Evolutionary conservation across 2,797 vertebrate species (phyloP), one percentile per base, ranked within the genome.

Genomic region (Cygnus olor): DNA sequence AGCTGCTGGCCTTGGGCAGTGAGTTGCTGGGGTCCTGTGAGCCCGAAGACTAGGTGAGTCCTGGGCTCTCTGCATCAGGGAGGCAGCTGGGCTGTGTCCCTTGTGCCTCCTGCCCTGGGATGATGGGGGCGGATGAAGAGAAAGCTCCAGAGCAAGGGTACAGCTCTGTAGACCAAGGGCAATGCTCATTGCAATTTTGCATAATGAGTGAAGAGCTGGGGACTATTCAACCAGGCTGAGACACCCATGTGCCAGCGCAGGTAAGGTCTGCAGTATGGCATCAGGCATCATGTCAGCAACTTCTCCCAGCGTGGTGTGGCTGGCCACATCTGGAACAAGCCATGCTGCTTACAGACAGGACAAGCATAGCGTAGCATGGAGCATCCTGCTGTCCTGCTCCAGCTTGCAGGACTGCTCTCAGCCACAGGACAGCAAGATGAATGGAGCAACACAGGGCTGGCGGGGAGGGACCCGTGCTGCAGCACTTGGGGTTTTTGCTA

Each of bases 321-420:
- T 34, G 34, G 34, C 34, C 34, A 34, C 34, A 34, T 34, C 34
- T 8, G 36, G 64, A 15, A 64, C 34, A 80, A 83, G 4, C 30
- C 27, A 79, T 4, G 3, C 16, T 56, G 3, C 19, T 44, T 34
- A 80, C 0, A 0, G 30, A 30, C 28, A 66, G 60, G 27, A 28
- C 1, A 2, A 64, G n/a, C 14, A 56, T 45, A 1, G 0, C 1
- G 3, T 42, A n/a, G 60, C 56, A 69, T 28, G 0, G 0, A 79
- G 32, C 12, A 66, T 28, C 28, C 34, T 2, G 0, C 22, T 21
- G 9, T n/a, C n/a, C 60, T 0, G 0, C n/a, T 82, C 16, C 13
- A 27, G 58, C 34, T 60, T 34, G 34, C 34, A 34, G 34, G 34
- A 34, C 34, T 34, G 34, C 34, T 34, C 19, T 34, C 79, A 72